Base-by-base conservation (phyloP, 2,888 invertebrate genomes). In the Ophion slaviceki region DNA sequence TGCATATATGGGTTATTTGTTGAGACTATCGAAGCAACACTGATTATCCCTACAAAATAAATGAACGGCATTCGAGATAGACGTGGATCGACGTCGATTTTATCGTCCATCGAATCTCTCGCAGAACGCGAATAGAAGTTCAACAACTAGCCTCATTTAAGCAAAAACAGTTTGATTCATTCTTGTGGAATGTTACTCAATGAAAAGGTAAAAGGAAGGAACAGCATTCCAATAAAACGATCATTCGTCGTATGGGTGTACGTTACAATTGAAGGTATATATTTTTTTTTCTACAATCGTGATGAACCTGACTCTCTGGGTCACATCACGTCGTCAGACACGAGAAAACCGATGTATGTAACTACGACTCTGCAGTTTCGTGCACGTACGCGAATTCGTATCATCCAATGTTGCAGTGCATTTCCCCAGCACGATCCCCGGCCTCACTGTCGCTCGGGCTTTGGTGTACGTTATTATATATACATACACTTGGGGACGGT, bases 381-480 rank as follows among this genome's bases (percentile, higher is more conserved):
- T 76, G 74, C 75, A 74, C 78, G 84, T 87, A 77, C 62, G 77
- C 77, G 79, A 70, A 85, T 84, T 67, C 84, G 72, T 84, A 85
- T 75, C 75, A 28, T 85, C 40, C 82, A 59, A 78, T 36, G 68
- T 59, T 67, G 62, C 66, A 11, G 53, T 85, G 71, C 7, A 75
- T 82, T 85, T 82, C 75, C 75, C 80, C 24, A 61, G 40, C 17
- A 47, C 40, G 47, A 47, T 28, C 53, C 20, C 32, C 17, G 24
- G 57, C 53, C 71, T 40, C 57, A 79, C 64, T 53, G 14, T 53
- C 53, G 20, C 36, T 71, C 17, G 53, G 32, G 32, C 36, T 61
- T 57, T 57, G 70, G 68, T 5, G 47, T 70, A 70, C 20, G 28
- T 66, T 71, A 24, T 14, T 70, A n/a, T 28, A 70, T 45, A 62